A percentile compares a stretch with the other conserved stretches of the same genome.
Evolutionary conservation across 2,888 invertebrate genomes (phyloP).

Genomic region (Cryptophagus acutangulus): DNA sequence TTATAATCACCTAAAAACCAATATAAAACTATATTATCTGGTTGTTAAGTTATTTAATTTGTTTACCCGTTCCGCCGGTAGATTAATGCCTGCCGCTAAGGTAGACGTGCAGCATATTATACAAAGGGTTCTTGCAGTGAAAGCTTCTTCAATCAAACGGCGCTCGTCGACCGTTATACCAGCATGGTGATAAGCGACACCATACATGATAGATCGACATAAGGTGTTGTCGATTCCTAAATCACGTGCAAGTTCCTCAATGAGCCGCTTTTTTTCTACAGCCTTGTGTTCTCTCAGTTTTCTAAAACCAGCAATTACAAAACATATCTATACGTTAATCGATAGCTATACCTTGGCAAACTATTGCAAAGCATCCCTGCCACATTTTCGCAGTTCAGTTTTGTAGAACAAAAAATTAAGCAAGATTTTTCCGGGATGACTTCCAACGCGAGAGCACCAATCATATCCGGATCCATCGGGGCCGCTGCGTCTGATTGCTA

Average conservation of each 20-base stretch:
- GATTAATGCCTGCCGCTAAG: slow-evolving; percentile 94
- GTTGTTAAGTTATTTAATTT: no score
- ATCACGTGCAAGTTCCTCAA: no score
- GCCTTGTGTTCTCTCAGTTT: slow-evolving; percentile 53
- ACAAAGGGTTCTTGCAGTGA: slow-evolving; percentile 74
- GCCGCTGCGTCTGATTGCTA: no score
- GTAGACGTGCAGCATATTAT: slow-evolving; percentile 95
- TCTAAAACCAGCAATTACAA: slow-evolving; percentile 44
- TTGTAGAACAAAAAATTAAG: slow-evolving; percentile 89
- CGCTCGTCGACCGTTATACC: slow-evolving; percentile 83
- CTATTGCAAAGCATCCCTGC: no score
- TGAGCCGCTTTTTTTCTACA: slow-evolving; percentile 61
- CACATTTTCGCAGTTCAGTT: slow-evolving; percentile 89
- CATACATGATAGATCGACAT: slow-evolving; percentile 64
- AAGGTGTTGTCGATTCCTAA: slow-evolving; percentile 69
- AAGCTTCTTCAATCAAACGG: slow-evolving; percentile 76
- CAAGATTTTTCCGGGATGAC: slow-evolving; percentile 75
- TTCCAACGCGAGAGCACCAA: slow-evolving; percentile 76
- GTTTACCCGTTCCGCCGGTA: slow-evolving; percentile 89
- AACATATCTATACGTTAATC: background rate
- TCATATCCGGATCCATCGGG: slow-evolving; percentile 82
- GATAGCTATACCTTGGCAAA: slow-evolving; percentile 21
- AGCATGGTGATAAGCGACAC: slow-evolving; percentile 92
- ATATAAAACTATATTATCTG: no score
- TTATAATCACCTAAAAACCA: no score